Evolutionary conservation across 2,888 invertebrate species (phyloP).

Genomic region (Sarcophaga carnaria): DNA sequence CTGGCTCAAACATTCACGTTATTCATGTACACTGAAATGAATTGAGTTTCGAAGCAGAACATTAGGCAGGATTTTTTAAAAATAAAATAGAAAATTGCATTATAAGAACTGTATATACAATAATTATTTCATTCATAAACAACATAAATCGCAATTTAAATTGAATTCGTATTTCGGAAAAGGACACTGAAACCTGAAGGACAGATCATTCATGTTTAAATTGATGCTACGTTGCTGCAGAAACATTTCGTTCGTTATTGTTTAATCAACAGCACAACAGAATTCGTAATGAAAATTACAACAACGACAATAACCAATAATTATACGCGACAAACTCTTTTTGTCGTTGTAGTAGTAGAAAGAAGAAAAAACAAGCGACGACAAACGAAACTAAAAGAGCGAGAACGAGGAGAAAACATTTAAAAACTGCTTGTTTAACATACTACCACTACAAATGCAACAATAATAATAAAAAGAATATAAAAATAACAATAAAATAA

Average conservation of each 20-base stretch:
- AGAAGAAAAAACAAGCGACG: constrained; percentile 3
- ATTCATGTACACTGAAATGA: too few relatives aligned
- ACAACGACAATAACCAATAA: constrained; percentile 62
- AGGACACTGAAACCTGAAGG: background rate
- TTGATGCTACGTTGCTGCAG: too few relatives aligned
- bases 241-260: constrained; percentile 46
- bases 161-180: too few relatives aligned
- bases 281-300: constrained; percentile 54
- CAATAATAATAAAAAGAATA: constrained; percentile 18
- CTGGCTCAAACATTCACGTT: too few relatives aligned
- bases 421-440: constrained; percentile 41
- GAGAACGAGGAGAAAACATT: constrained; percentile 28
- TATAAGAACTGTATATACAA: too few relatives aligned
- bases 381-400: background rate
- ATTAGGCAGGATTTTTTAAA: too few relatives aligned
- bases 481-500: constrained; percentile 31
- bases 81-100: too few relatives aligned
- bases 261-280: constrained; percentile 62
- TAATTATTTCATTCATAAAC: too few relatives aligned
- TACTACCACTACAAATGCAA: background rate
- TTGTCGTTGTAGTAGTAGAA: constrained; percentile 29
- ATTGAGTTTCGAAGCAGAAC: too few relatives aligned
- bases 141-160: too few relatives aligned
- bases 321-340: constrained; percentile 53
- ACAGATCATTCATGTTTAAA: too few relatives aligned